phyloP scores from a whole-genome alignment of 2,797 vertebrate species.

The Enteromius mattozi region DNA sequence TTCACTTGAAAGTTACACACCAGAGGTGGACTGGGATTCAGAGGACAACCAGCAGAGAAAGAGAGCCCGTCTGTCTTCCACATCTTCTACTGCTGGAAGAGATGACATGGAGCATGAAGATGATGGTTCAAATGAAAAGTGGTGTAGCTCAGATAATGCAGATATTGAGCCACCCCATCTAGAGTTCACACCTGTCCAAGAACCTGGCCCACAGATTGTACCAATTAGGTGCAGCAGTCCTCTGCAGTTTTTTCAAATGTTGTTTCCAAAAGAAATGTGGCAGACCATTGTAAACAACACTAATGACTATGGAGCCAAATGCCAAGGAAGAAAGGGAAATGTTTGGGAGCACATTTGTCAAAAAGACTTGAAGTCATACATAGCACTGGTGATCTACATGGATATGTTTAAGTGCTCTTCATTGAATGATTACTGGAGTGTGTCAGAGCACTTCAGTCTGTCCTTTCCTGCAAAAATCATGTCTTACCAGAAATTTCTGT shows the following conservation, averaged over 20 bases:
- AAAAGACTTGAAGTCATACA: neutral
- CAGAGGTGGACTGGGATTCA: neutral
- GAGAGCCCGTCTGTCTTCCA: neutral
- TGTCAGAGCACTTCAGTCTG: neutral
- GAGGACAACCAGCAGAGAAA: neutral
- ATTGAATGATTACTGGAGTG: slow-evolving; percentile 12
- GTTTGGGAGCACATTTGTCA: neutral
- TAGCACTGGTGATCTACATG: slow-evolving; percentile 32
- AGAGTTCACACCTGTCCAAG: neutral
- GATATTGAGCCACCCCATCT: slow-evolving; percentile 9
- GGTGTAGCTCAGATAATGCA: neutral
- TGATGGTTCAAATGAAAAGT: slow-evolving; percentile 1
- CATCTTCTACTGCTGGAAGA: neutral
- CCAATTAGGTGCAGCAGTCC: neutral
- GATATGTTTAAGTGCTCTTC: slow-evolving; percentile 15
- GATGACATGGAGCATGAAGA: neutral
- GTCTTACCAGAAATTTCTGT: slow-evolving; percentile 24
- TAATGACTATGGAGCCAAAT: slow-evolving; percentile 9
- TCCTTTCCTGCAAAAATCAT: slow-evolving; percentile 25
- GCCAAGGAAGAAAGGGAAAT: neutral
- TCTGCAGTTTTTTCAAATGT: slow-evolving; percentile 29
- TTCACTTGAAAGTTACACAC: neutral
- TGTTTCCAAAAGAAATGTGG: slow-evolving; percentile 5
- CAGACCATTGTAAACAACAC: slow-evolving; percentile 12
- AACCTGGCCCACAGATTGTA: neutral